Evolutionary conservation across 2,888 invertebrate genomes (phyloP), one percentile per base, ranked within the genome.

Genomic region (Geotrupes spiniger): DNA sequence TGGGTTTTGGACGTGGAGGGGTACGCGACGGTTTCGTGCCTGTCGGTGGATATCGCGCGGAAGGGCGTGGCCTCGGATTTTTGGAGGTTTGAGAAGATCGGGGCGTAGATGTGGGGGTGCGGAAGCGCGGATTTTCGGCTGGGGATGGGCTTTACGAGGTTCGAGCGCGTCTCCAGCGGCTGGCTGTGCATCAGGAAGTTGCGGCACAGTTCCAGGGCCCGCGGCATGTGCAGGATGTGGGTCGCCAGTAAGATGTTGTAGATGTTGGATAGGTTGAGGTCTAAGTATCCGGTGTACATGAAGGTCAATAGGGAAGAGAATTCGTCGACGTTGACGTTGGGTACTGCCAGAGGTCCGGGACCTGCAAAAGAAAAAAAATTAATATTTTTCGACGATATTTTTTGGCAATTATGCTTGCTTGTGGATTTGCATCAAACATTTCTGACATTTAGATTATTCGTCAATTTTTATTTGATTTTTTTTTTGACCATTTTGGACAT

Each of bases 271-370:
- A 81, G 73, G 56, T 81, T 85, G 16, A 87, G 74, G 62, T 85
- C 84, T 61, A 87, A 70, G 57, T 80, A 82, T 14, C 87, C 87
- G 4, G 86, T 85, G 70, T 87, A 86, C 84, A 87, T 86, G 74
- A 84, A 87, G 14, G 83, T 82, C 26, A 87, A 71, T 3, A 87
- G 71, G 0, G 83, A 82, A 0, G 83, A 82, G 66, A 87, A 87
- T 51, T 80, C 78, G 60, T 81, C 79, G 1, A 79, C 74, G 49
- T 78, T 79, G 2, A 81, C 75, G 64, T 80, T 81, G 46, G 78
- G 76, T 33, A 81, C 72, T 49, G 73, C 73, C 17, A 81, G 71
- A 21, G 75, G 71, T 6, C 63, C 56, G 5, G 59, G 49, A 42
- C 66, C 72, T 72, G 44, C 1, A 44, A 49, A n/a, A n/a, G n/a